These are phyloP conservation scores for Iguana delicatissima DNA, from an alignment of 2,797 vertebrate species.

Conservation along the genomic window DNA sequence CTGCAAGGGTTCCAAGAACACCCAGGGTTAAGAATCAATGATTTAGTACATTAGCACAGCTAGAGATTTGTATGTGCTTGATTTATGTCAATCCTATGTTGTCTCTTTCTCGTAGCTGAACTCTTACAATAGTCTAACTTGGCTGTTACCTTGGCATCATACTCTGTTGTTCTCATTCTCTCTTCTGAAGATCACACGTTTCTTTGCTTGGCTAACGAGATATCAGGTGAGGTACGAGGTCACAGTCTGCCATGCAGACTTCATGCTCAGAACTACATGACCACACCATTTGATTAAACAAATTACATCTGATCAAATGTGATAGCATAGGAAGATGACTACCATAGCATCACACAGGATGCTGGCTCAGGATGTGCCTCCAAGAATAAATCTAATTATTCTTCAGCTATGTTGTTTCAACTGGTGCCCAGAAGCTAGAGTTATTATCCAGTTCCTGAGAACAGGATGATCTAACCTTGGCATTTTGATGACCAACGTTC, in stretches of 20 bases:
- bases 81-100: too few relatives aligned
- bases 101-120: background rate
- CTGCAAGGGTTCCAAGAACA: too few relatives aligned
- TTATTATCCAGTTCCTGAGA: too few relatives aligned
- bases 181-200: background rate
- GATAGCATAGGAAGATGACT: background rate
- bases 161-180: background rate
- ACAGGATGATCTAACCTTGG: too few relatives aligned
- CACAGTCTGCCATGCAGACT: background rate
- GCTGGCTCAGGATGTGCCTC: background rate
- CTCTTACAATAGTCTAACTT: background rate
- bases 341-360: background rate
- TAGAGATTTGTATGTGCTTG: too few relatives aligned
- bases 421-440: too few relatives aligned
- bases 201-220: background rate
- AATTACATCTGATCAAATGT: background rate
- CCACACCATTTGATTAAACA: background rate
- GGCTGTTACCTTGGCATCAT: background rate
- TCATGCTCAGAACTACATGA: too few relatives aligned
- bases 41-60: too few relatives aligned
- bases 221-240: background rate
- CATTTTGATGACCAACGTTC: too few relatives aligned
- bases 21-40: too few relatives aligned
- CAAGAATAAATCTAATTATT: background rate
- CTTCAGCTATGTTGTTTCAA: too few relatives aligned